These are phyloP conservation scores for Mobula birostris DNA, from an alignment of 2,113 vertebrate species.

Conservation along the genomic window DNA sequence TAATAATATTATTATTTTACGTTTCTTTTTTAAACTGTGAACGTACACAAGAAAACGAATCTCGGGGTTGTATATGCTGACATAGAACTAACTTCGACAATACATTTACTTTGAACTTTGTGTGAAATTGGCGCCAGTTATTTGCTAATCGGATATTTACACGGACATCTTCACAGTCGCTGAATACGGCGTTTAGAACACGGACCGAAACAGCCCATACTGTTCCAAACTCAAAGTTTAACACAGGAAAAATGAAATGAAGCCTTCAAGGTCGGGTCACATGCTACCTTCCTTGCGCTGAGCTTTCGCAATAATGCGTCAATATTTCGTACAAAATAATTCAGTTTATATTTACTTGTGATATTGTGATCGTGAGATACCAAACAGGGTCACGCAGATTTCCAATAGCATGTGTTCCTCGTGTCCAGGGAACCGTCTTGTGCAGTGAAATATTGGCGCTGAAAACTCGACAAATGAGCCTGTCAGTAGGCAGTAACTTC, in stretches of 20 bases:
- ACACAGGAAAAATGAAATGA: not conserved
- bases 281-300: no score
- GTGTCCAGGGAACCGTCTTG: not conserved
- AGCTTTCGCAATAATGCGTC: not conserved
- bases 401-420: not conserved
- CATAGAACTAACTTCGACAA: no score
- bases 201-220: not conserved
- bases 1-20: no score
- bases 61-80: no score
- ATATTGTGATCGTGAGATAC: not conserved
- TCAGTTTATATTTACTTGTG: not conserved
- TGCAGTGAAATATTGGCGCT: constrained; percentile 26
- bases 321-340: no score
- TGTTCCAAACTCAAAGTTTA: not conserved
- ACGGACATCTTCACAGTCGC: not conserved
- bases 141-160: not conserved
- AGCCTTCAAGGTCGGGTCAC: not conserved
- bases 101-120: no score
- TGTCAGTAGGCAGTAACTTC: constrained; percentile 32
- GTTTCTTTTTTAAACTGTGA: no score
- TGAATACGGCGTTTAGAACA: not conserved
- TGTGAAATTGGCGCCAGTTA: not conserved
- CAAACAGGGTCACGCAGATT: not conserved
- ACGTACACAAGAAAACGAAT: no score
- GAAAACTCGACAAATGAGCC: constrained; percentile 17